A percentile compares a stretch with the other conserved stretches of the same genome.
Conservation (phyloP, 2,888 invertebrate genomes). For the Cephus sareptanus region DNA sequence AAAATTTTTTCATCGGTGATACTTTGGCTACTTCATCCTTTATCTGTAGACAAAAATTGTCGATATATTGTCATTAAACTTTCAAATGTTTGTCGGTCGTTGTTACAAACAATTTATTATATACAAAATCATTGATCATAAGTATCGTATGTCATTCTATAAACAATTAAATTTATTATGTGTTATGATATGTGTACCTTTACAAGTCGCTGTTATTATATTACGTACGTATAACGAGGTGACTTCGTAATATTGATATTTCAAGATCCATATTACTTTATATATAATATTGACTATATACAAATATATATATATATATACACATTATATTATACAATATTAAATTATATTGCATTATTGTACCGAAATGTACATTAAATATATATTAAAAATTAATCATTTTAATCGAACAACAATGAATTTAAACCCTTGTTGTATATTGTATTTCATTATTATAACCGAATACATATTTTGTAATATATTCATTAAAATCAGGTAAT, state of each 20-base stretch:
- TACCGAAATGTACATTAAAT: not conserved
- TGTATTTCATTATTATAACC: not conserved
- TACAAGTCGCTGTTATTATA: not conserved
- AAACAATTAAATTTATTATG: not conserved
- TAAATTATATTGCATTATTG: not conserved
- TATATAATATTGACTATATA: not conserved
- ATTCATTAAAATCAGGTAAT: too few relatives aligned
- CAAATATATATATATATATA: not conserved
- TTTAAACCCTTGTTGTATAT: not conserved
- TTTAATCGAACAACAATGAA: not conserved
- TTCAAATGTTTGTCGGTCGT: not conserved
- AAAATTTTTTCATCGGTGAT: not conserved
- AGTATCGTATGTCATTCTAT: not conserved
- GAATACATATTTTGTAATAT: not conserved
- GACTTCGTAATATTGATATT: not conserved
- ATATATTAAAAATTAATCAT: not conserved
- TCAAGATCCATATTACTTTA: not conserved
- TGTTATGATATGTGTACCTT: not conserved
- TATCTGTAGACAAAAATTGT: not conserved
- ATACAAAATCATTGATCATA: not conserved
- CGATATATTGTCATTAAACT: not conserved
- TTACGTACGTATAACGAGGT: not conserved
- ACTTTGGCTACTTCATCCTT: not conserved
- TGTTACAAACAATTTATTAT: not conserved
- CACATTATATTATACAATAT: not conserved